These are phyloP conservation scores for Geotrupes spiniger DNA, from an alignment of 2,888 invertebrate species.

Conservation along the genomic window DNA sequence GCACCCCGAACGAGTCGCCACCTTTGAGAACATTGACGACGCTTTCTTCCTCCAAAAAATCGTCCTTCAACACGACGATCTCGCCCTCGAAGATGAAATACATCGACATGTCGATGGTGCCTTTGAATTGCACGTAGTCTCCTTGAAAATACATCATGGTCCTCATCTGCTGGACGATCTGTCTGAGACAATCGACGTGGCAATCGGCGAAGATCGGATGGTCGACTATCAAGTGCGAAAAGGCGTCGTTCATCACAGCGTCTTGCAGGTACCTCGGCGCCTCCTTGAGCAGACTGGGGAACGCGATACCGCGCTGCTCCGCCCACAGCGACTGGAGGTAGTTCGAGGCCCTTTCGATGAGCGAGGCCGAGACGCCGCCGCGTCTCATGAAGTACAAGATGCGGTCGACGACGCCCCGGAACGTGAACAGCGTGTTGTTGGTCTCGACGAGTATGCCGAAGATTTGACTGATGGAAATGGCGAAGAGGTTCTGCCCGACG, in stretches of 20 bases:
- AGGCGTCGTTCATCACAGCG: conserved; percentile 15
- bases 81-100: conserved; percentile 21
- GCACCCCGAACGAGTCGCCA: conserved; percentile 17
- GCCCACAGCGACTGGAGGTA: conserved; percentile 15
- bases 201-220: conserved; percentile 20
- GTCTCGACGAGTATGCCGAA: conserved; percentile 12
- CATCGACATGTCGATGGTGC: conserved; percentile 18
- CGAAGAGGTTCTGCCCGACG: conserved; percentile 6
- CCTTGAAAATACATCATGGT: conserved; percentile 15
- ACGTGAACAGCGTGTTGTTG: conserved; percentile 9
- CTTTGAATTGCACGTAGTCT: conserved; percentile 21
- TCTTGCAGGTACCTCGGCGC: conserved; percentile 16
- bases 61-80: conserved; percentile 14
- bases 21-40: conserved; percentile 4
- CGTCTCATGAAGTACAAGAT: conserved; percentile 14
- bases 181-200: conserved; percentile 19
- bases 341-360: conserved; percentile 8
- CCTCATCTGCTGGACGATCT: conserved; percentile 13
- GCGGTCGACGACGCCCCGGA: conserved; percentile 7
- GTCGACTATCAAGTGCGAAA: conserved; percentile 9
- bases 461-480: conserved; percentile 11
- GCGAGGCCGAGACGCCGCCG: conserved; percentile 15
- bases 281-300: conserved; percentile 10
- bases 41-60: conserved; percentile 13
- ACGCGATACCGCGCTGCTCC: conserved; percentile 8